phyloP scores from a whole-genome alignment of 2,888 invertebrate species.

The Tanypteryx hageni region DNA sequence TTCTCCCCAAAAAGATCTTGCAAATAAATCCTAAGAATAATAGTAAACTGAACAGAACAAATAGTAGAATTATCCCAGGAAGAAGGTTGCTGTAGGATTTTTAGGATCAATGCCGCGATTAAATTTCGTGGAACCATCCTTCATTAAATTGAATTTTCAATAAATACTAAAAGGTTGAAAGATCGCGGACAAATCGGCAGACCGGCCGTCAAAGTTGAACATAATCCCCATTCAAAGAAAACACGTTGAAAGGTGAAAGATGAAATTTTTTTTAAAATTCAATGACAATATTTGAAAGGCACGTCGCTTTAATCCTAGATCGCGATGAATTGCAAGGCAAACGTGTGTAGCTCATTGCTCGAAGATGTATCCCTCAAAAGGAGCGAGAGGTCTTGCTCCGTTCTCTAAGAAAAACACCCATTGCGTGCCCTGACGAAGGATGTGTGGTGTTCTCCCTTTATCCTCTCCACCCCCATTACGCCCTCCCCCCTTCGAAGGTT shows the following conservation, averaged over 20 bases:
- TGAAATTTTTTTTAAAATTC: slow-evolving; percentile 13
- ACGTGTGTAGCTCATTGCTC: neutral
- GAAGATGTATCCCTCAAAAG: neutral
- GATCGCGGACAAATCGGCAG: too few species aligned
- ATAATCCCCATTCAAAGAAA: neutral
- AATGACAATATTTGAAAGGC: slow-evolving; percentile 22
- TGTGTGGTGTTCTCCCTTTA: neutral
- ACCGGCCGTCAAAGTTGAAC: too few species aligned
- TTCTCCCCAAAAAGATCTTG: too few species aligned
- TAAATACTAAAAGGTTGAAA: too few species aligned
- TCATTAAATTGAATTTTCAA: too few species aligned
- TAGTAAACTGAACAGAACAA: too few species aligned
- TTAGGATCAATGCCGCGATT: too few species aligned
- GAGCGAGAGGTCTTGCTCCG: too few species aligned
- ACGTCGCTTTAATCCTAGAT: neutral
- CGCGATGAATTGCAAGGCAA: slow-evolving; percentile 43
- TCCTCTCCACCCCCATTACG: neutral
- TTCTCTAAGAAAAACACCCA: neutral
- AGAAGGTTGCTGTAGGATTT: too few species aligned
- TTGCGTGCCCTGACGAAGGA: neutral
- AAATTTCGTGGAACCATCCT: too few species aligned
- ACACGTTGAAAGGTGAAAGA: neutral
- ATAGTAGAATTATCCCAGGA: too few species aligned
- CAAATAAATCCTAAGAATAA: too few species aligned
- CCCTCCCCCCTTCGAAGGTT: neutral